phyloP scores from a whole-genome alignment of 1,140 invertebrate species.

The Papilio polyxenes region DNA sequence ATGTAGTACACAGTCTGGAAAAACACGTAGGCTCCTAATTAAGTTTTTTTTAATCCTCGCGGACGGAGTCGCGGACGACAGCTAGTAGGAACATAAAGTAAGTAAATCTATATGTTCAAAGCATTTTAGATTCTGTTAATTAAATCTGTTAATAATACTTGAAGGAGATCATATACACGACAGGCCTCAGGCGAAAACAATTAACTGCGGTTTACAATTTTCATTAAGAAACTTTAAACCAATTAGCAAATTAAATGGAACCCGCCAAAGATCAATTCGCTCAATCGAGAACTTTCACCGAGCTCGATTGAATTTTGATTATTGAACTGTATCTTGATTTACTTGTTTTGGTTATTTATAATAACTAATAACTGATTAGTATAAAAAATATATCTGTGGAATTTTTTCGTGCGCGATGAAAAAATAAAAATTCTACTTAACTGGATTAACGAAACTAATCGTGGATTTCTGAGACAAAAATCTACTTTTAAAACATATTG shows the following conservation, averaged over 20 bases:
- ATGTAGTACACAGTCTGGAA: too few relatives aligned
- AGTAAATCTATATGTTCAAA: too few relatives aligned
- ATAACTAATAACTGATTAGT: not conserved
- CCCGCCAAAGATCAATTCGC: not conserved
- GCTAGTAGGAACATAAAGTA: too few relatives aligned
- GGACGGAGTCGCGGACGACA: too few relatives aligned
- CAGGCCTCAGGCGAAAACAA: not conserved
- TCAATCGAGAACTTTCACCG: not conserved
- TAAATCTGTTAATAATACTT: not conserved
- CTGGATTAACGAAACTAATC: not conserved
- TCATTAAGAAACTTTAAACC: slow-evolving; percentile 10
- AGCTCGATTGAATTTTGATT: slow-evolving; percentile 14
- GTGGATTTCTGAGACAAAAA: too few relatives aligned
- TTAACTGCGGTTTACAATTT: slow-evolving; percentile 11
- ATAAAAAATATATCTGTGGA: not conserved
- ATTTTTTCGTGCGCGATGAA: not conserved
- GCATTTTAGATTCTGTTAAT: not conserved
- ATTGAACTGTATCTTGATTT: not conserved
- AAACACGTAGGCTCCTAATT: too few relatives aligned
- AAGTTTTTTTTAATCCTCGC: too few relatives aligned
- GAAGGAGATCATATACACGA: not conserved
- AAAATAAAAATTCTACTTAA: not conserved
- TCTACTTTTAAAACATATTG: too few relatives aligned
- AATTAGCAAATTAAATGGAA: slow-evolving; percentile 15
- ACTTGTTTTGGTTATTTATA: not conserved